Conservation (phyloP, 2,888 invertebrate species). For the Dynastes maya region DNA sequence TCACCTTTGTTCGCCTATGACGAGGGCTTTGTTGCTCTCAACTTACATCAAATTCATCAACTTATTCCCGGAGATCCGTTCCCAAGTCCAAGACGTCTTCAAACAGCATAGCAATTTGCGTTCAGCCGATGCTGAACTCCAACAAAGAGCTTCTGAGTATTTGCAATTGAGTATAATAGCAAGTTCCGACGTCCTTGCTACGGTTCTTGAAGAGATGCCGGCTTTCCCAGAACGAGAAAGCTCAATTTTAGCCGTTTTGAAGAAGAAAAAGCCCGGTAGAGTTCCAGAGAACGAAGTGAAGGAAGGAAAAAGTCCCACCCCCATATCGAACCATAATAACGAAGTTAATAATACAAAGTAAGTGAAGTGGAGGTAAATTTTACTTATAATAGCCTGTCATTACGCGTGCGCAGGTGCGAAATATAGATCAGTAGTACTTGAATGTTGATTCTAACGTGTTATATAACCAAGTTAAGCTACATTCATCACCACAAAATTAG, state of each 20-base stretch:
- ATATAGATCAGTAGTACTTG: no score
- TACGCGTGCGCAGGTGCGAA: background rate
- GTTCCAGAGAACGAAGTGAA: constrained; percentile 91
- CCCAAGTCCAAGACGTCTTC: constrained; percentile 93
- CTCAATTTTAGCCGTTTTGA: constrained; percentile 96
- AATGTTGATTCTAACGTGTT: no score
- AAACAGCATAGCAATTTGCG: constrained; percentile 95
- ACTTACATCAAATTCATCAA: constrained; percentile 99
- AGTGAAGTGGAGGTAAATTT: constrained; percentile 24
- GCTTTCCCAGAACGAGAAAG: constrained; percentile 99
- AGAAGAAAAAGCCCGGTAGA: constrained; percentile 97
- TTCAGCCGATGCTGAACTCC: constrained; percentile 98
- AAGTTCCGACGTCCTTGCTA: constrained; percentile 96
- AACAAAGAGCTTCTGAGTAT: constrained; percentile 98
- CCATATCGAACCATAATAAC: constrained; percentile 72
- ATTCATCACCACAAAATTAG: no score
- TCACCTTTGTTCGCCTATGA: constrained; percentile 97
- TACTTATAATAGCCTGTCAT: background rate
- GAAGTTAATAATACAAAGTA: constrained; percentile 71
- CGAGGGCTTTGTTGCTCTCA: constrained; percentile 94
- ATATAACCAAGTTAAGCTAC: no score
- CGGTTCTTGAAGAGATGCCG: constrained; percentile 99
- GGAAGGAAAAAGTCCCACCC: constrained; percentile 85
- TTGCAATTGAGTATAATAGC: constrained; percentile 96
- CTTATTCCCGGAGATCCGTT: constrained; percentile 98